Evolutionary conservation across 2,113 vertebrate genomes (phyloP).

Genomic region (Odontophorus gujanensis): DNA sequence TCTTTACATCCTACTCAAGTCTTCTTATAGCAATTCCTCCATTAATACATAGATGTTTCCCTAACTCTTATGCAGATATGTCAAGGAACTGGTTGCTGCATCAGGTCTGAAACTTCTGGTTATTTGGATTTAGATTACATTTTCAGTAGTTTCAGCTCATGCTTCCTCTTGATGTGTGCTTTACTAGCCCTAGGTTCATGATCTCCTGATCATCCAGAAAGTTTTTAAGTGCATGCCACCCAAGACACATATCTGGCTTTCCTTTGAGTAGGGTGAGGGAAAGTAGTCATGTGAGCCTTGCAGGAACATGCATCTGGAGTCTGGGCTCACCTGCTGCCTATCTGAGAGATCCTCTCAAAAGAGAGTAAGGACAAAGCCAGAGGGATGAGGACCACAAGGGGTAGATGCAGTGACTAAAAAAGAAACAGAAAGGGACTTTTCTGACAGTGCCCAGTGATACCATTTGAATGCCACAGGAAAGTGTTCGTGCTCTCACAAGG

Average conservation of each 20-base stretch:
- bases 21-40: background rate
- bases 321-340: background rate
- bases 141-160: background rate
- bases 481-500: fast-evolving
- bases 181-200: fast-evolving
- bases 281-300: fast-evolving
- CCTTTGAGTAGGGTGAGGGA: background rate
- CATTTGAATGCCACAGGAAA: background rate
- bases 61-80: background rate
- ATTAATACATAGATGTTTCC: background rate
- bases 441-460: background rate
- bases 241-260: background rate
- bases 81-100: background rate
- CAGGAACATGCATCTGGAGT: background rate
- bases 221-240: background rate
- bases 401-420: background rate
- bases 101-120: background rate
- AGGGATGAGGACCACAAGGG: background rate
- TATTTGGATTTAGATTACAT: background rate
- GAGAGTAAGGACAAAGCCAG: fast-evolving
- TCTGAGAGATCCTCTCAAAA: fast-evolving
- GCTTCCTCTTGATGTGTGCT: background rate
- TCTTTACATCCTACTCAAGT: background rate
- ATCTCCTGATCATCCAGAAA: background rate
- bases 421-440: background rate